A percentile compares a stretch with the other conserved stretches of the same genome.
phyloP scores from a whole-genome alignment of 2,113 vertebrate genomes.

The Pelvicachromis taeniatus region DNA sequence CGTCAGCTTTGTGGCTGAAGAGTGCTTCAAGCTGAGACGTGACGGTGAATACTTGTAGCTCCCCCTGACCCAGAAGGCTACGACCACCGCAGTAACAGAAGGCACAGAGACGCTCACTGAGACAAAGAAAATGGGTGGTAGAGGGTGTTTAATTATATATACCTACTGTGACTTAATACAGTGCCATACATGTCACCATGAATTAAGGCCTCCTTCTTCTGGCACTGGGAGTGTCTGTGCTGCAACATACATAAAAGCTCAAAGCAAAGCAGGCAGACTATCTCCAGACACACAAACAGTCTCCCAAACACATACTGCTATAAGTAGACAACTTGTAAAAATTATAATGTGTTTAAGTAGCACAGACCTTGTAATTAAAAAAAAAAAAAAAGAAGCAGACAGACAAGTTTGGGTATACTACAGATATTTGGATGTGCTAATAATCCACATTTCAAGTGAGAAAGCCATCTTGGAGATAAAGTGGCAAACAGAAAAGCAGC shows the following conservation, averaged over 20 bases:
- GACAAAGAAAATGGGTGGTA: slow-evolving; percentile 42
- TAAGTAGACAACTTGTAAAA: not conserved
- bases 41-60: slow-evolving; percentile 85
- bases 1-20: slow-evolving; percentile 65
- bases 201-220: slow-evolving; percentile 43
- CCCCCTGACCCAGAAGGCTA: slow-evolving; percentile 96
- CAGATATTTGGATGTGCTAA: not conserved
- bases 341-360: not conserved
- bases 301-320: not conserved
- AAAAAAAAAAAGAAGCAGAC: not conserved
- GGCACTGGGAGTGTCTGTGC: not conserved
- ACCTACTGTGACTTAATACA: slow-evolving; percentile 45
- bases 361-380: not conserved
- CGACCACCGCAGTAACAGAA: slow-evolving; percentile 96
- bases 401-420: not conserved
- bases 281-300: not conserved
- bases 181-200: slow-evolving; percentile 28
- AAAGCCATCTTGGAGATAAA: not conserved
- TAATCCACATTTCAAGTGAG: not conserved
- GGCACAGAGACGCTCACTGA: slow-evolving; percentile 92
- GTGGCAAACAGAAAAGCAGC: not conserved
- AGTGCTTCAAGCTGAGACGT: slow-evolving; percentile 75
- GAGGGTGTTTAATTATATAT: slow-evolving; percentile 60
- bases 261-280: not conserved
- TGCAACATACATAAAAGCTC: not conserved